Base-by-base conservation (phyloP, 2,113 vertebrate genomes). In the Paramormyrops kingsleyae region DNA sequence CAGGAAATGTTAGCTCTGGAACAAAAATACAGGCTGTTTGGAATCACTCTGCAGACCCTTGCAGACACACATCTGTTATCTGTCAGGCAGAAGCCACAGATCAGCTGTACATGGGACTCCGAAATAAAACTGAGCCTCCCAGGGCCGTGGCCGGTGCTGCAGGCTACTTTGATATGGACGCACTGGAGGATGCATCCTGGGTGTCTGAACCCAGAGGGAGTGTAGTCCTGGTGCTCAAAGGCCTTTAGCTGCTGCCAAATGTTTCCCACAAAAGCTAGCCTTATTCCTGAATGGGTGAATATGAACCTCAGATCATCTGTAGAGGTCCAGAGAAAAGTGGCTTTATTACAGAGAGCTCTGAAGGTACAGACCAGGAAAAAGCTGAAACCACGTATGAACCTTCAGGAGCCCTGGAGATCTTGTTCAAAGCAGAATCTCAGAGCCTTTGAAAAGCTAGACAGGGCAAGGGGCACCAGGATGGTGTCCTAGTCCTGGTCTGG, bases 1-100 rank as follows among this genome's bases (percentile, higher is more conserved):
- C 89, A 90, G 89, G 13, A 88, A 88, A 62, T 6, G 21, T 42
- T 84, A 88, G 35, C 35, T 44, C 49, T 44, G 56, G 56, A 66
- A 62, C 52, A 24, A 46, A 88, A 66, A 88, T 44, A 27, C 70
- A 92, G 87, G 87, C 83, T 74, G 31, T 24, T 47, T 91, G 88
- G 89, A 89, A 77, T 88, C 15, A 89, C 91, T 56, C 91, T 90
- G 89, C 70, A 62, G 74, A 42, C 15, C 59, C 89, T 88, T 89
- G 80, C 90, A 87, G 89, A 87, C 46, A 74, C 35, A 70, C 66
- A 77, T 87, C 42, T 31, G 62, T 90, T 87, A 15, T 50, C 62
- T 87, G 15, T 70, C 17, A 66, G 19, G 47, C 12, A 80, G 27
- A 50, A 80, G 31, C 56, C 87, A n/a, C 15, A 39, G 35, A 62